Evolutionary conservation across 2,888 invertebrate species (phyloP), one percentile per base, ranked within the genome.

Genomic region (Limnephilus auricula): DNA sequence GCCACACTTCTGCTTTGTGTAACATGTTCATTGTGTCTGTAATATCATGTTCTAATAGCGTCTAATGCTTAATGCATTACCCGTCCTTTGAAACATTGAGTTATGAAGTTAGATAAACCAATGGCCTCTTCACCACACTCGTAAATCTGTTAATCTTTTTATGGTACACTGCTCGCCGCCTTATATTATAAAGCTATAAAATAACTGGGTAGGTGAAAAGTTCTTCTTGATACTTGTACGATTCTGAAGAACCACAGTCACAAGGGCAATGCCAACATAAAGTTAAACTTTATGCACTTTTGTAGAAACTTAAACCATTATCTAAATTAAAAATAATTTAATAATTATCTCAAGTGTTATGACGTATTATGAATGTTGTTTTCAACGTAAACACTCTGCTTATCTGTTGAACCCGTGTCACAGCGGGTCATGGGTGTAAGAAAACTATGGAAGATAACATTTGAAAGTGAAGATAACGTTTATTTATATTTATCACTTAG

Each of bases 71-170:
- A 65, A 65, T 65, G 65, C 65, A 65, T 65, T 65, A 65, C 65
- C 65, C 65, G 25, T 65, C 65, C 65, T 65, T 65, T n/a, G 65
- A 65, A 65, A 65, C 65, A 65, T 65, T 65, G 65, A 65, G 65
- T 65, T 65, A 65, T 65, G 65, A 65, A 65, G 65, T 65, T 65
- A 65, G 65, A 65, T 65, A 65, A 65, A 65, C 65, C 65, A 65
- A 65, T 65, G 65, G 65, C 65, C 25, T 65, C 65, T 65, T 65
- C 65, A 65, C 65, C 65, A 65, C 65, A 65, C 65, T 65, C 65
- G 65, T 65, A 65, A 65, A 65, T 65, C 65, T 65, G 65, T 65
- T 65, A 65, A 65, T n/a, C 25, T 65, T 65, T 50, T 65, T 65
- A 65, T 65, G 65, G 65, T 50, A 65, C 25, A 2, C 65, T 65